Conservation (phyloP, 2,888 invertebrate species). For the Acholoe squamosa region DNA sequence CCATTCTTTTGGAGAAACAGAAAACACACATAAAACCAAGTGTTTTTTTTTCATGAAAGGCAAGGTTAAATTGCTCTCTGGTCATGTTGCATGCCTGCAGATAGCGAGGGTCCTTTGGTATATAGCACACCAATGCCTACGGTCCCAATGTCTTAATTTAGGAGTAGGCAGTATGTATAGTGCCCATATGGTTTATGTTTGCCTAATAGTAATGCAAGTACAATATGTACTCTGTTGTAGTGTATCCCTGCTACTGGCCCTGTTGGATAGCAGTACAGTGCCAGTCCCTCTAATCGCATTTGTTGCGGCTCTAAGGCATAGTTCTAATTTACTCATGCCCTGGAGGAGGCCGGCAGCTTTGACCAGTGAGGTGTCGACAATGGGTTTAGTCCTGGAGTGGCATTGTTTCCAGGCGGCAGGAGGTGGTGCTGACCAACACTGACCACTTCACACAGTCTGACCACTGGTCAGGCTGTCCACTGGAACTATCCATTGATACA, state of each 20-base stretch:
- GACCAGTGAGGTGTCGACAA: slow-evolving; percentile 9
- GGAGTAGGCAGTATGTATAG: not conserved
- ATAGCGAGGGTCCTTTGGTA: no score
- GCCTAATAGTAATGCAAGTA: not conserved
- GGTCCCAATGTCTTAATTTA: no score
- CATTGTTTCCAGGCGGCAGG: slow-evolving; percentile 25
- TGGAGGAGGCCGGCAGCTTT: not conserved
- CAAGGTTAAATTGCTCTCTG: no score
- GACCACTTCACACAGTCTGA: not conserved
- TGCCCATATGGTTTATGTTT: not conserved
- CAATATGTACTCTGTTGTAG: no score
- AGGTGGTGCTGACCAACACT: not conserved
- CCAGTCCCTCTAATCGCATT: slow-evolving; percentile 16
- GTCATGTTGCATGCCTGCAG: no score
- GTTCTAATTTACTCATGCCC: slow-evolving; percentile 1
- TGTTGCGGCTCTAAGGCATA: not conserved
- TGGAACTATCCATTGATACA: no score
- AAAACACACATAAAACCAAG: no score
- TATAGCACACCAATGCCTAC: no score
- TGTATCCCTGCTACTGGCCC: not conserved
- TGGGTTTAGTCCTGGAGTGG: not conserved
- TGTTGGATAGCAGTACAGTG: not conserved
- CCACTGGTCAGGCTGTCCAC: not conserved
- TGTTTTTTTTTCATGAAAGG: no score
- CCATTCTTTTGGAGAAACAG: no score